These are phyloP conservation scores for Ferdinandea cuprea DNA, from an alignment of 2,888 invertebrate genomes.

Conservation along the genomic window DNA sequence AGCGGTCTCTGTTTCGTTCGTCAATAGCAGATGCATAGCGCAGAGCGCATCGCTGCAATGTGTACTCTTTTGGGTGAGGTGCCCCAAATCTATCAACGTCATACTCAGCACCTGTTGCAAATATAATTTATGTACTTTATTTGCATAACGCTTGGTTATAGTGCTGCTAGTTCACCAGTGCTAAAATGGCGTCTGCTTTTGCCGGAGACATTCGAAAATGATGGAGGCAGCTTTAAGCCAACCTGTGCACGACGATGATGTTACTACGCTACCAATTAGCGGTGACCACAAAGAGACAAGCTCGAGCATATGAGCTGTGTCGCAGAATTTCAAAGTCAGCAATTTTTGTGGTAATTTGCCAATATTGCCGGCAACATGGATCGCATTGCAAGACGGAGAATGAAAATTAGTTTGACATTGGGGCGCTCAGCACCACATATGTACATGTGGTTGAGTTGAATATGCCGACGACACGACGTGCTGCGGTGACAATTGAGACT, in stretches of 20 bases:
- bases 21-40: constrained; percentile 14
- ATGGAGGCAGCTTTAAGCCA: constrained; percentile 9
- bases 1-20: constrained; percentile 18
- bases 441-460: constrained; percentile 44
- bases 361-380: constrained; percentile 29
- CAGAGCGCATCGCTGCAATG: constrained; percentile 3
- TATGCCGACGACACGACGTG: constrained; percentile 36
- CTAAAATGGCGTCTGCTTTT: neutral
- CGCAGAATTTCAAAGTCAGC: constrained; percentile 61
- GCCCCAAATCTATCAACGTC: constrained; percentile 49
- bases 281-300: constrained; percentile 14
- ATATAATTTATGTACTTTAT: constrained; percentile 30
- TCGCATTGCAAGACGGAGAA: constrained; percentile 17
- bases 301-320: constrained; percentile 4
- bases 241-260: neutral
- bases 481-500: constrained; percentile 42
- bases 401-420: constrained; percentile 65
- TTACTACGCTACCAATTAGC: constrained; percentile 23
- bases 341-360: constrained; percentile 44
- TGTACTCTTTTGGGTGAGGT: constrained; percentile 36
- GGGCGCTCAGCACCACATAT: constrained; percentile 1
- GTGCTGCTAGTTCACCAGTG: neutral
- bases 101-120: constrained; percentile 34
- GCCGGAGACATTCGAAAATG: constrained; percentile 4
- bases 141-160: constrained; percentile 16